These are phyloP conservation scores for Hippocampus mohnikei DNA, from an alignment of 2,113 vertebrate species.

Conservation along the genomic window DNA sequence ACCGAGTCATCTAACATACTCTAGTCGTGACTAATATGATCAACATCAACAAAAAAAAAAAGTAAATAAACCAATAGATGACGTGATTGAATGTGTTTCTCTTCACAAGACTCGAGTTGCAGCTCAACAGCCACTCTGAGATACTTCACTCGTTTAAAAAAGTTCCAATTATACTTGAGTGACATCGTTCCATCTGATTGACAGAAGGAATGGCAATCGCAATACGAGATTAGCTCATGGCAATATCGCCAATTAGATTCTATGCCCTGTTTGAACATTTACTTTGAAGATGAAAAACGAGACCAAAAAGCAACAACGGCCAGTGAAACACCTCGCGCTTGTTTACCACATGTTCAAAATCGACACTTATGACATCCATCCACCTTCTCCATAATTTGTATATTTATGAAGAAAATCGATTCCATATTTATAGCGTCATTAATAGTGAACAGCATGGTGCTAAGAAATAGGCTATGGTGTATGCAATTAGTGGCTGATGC, in stretches of 20 bases:
- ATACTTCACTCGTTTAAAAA: not conserved
- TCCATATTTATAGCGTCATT: too few relatives aligned
- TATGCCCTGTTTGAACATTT: not conserved
- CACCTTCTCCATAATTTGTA: too few relatives aligned
- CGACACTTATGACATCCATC: too few relatives aligned
- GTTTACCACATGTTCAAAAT: too few relatives aligned
- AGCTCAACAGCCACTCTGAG: not conserved
- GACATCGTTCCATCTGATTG: not conserved
- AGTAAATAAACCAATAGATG: conserved; percentile 58
- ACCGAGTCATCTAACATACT: conserved; percentile 75
- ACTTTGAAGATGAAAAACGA: too few relatives aligned
- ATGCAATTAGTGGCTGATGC: too few relatives aligned
- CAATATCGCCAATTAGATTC: not conserved
- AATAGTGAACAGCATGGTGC: too few relatives aligned
- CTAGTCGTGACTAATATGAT: conserved; percentile 81
- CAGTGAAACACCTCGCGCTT: too few relatives aligned
- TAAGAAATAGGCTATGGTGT: too few relatives aligned
- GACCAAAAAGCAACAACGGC: too few relatives aligned
- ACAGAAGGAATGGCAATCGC: not conserved
- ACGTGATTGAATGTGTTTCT: not conserved
- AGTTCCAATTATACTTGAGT: not conserved
- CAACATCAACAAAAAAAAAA: conserved; percentile 49
- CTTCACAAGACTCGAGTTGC: not conserved
- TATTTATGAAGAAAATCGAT: too few relatives aligned
- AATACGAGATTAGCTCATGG: not conserved